Evolutionary conservation across 2,888 invertebrate genomes (phyloP).

Genomic region (Archaeoteleia sp.): DNA sequence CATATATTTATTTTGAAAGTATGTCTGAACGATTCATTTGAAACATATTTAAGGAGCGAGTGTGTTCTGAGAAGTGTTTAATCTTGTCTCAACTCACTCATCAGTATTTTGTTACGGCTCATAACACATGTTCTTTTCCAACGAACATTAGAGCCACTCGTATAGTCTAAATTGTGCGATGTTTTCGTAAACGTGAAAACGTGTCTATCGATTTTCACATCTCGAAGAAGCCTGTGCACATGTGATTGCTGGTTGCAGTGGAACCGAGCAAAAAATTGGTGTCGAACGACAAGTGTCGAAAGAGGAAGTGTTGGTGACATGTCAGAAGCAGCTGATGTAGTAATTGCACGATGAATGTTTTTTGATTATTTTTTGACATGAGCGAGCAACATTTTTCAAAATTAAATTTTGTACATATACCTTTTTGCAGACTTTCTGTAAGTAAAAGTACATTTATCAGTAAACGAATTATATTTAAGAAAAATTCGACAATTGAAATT

Average conservation of each 20-base stretch:
- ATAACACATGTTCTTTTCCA: constrained; percentile 48
- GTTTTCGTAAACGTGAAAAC: constrained; percentile 53
- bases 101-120: constrained; percentile 47
- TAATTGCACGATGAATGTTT: constrained; percentile 52
- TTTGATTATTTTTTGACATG: constrained; percentile 49
- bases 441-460: too few species aligned
- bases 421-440: too few species aligned
- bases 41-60: constrained; percentile 15
- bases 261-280: constrained; percentile 42
- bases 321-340: constrained; percentile 51
- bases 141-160: constrained; percentile 37
- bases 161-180: constrained; percentile 30
- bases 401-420: too few species aligned
- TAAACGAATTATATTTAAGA: too few species aligned
- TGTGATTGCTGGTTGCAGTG: constrained; percentile 42
- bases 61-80: constrained; percentile 33
- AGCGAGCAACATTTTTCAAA: too few species aligned
- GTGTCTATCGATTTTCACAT: constrained; percentile 54
- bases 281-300: constrained; percentile 53
- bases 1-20: too few species aligned
- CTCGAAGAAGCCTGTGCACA: constrained; percentile 41
- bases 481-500: too few species aligned
- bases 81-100: constrained; percentile 39
- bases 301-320: constrained; percentile 49
- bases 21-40: constrained; percentile 21